Conservation (phyloP, 1,140 invertebrate genomes). For the Gonatopus flavifemur region DNA sequence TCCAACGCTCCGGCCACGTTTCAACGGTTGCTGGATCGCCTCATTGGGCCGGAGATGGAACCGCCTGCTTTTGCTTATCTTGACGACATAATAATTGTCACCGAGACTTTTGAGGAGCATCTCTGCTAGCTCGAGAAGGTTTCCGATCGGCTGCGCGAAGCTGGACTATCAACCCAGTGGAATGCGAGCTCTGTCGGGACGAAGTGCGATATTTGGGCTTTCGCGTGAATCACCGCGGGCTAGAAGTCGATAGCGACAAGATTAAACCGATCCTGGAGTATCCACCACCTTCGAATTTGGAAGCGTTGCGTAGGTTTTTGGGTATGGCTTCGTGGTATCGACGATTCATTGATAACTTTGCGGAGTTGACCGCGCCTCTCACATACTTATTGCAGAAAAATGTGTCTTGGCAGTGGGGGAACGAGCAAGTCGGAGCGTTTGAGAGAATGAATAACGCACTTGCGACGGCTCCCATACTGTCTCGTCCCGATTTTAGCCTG, state of each 20-base stretch:
- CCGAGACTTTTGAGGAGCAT: not conserved
- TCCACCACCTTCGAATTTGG: not conserved
- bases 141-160: not conserved
- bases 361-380: not conserved
- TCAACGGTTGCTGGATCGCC: not conserved
- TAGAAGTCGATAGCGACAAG: not conserved
- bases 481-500: not conserved
- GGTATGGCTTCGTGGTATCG: slow-evolving; percentile 7
- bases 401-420: not conserved
- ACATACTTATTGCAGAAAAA: not conserved
- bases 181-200: slow-evolving; percentile 1
- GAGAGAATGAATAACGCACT: not conserved
- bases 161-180: not conserved
- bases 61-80: not conserved
- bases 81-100: not conserved
- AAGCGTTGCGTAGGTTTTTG: slow-evolving; percentile 1
- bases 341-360: not conserved
- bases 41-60: not conserved
- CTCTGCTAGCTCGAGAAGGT: not conserved
- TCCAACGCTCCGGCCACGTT: not conserved
- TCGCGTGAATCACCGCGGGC: not conserved
- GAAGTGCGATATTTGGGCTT: too few species aligned
- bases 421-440: not conserved
- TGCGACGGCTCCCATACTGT: not conserved
- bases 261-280: not conserved